phyloP scores from a whole-genome alignment of 92 coral and sea anemone genomes.

The Parazoanthus swiftii region DNA sequence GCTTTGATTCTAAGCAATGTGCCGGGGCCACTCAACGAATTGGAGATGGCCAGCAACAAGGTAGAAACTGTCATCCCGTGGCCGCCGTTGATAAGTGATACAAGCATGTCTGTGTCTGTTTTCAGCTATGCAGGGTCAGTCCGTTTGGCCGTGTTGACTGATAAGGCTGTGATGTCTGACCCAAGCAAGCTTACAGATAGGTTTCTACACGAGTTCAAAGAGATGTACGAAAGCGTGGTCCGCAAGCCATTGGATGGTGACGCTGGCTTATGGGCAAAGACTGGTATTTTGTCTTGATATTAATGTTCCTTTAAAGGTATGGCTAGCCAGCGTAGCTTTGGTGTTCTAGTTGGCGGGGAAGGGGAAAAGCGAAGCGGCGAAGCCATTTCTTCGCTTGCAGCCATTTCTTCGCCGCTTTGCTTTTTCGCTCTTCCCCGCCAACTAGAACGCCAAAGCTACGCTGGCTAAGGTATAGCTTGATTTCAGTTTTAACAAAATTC shows the following conservation, averaged over 20 bases:
- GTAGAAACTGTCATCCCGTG: slow-evolving; percentile 90
- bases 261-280: neutral
- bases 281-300: slow-evolving; percentile 8
- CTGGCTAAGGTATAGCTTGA: too few relatives aligned
- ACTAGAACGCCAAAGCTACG: too few relatives aligned
- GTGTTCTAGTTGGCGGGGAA: too few relatives aligned
- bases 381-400: too few relatives aligned
- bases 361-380: too few relatives aligned
- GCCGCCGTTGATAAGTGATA: slow-evolving; percentile 97
- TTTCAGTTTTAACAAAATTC: neutral
- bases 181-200: slow-evolving; percentile 77
- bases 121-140: slow-evolving; percentile 94
- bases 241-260: neutral
- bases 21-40: slow-evolving; percentile 88
- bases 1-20: slow-evolving; percentile 94
- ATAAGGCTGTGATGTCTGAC: slow-evolving; percentile 75
- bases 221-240: slow-evolving; percentile 64
- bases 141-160: slow-evolving; percentile 88
- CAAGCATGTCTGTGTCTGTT: slow-evolving; percentile 88
- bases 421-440: too few relatives aligned
- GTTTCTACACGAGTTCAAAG: slow-evolving; percentile 80
- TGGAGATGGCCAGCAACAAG: slow-evolving; percentile 78
- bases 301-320: too few relatives aligned
- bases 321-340: too few relatives aligned
- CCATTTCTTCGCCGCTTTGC: too few relatives aligned